Evolutionary conservation across 2,888 invertebrate genomes (phyloP).

Genomic region (Ligdia adustata): DNA sequence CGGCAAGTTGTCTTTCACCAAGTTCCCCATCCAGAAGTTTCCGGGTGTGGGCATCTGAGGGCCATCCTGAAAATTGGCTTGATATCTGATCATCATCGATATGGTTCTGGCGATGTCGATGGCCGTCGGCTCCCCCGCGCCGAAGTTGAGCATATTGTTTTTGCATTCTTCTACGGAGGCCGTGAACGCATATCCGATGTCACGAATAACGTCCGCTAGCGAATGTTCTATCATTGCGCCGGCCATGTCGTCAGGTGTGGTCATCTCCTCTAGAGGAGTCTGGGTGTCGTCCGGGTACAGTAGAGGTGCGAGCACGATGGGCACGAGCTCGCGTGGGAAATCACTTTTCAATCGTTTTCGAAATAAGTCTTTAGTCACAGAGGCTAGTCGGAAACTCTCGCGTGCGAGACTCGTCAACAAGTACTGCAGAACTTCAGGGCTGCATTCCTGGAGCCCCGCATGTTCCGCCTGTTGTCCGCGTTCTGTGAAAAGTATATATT

Average conservation of each 20-base stretch:
- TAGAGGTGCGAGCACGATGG: conserved; percentile 94
- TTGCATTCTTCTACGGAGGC: conserved; percentile 94
- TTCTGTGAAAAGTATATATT: no score
- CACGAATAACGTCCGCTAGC: conserved; percentile 94
- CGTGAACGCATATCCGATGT: conserved; percentile 96
- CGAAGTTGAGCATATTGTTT: conserved; percentile 91
- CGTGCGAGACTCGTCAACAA: conserved; percentile 87
- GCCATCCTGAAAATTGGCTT: conserved; percentile 86
- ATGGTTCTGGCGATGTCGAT: conserved; percentile 93
- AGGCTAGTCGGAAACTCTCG: conserved; percentile 86
- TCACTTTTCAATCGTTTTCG: conserved; percentile 92
- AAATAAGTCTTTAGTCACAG: conserved; percentile 91
- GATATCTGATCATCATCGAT: conserved; percentile 93
- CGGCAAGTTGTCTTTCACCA: conserved; percentile 80
- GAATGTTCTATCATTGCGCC: conserved; percentile 89
- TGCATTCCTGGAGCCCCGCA: conserved; percentile 95
- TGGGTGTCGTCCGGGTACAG: conserved; percentile 92
- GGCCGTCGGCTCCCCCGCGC: conserved; percentile 92
- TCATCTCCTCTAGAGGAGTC: conserved; percentile 86
- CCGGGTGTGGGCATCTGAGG: conserved; percentile 88
- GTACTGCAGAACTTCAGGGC: conserved; percentile 94
- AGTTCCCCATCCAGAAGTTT: conserved; percentile 85
- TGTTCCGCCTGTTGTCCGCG: conserved; percentile 88
- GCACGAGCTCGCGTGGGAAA: conserved; percentile 94
- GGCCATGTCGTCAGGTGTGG: conserved; percentile 85